phyloP scores from a whole-genome alignment of 2,113 vertebrate genomes.

The Chionodraco myersi region DNA sequence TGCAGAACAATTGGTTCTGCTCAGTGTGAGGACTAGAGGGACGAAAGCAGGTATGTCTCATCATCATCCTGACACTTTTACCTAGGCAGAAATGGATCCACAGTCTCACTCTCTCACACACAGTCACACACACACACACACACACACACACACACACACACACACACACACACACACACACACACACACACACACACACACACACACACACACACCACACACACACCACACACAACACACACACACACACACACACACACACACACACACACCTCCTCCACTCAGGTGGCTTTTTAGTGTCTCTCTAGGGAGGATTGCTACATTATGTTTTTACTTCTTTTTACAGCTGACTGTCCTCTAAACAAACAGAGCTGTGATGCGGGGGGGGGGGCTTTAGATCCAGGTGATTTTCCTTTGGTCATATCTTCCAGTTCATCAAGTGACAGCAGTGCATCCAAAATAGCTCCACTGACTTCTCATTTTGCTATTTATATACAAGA shows the following conservation, averaged over 20 bases:
- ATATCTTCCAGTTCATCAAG: constrained; percentile 36
- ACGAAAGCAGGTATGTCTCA: constrained; percentile 47
- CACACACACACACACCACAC: too few relatives aligned
- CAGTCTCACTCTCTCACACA: too few relatives aligned
- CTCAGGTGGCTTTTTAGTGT: constrained; percentile 15
- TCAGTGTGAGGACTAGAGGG: constrained; percentile 35
- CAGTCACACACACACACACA: neutral
- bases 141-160: constrained; percentile 7
- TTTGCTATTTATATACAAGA: constrained; percentile 18
- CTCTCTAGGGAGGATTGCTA: constrained; percentile 1
- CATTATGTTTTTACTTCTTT: neutral
- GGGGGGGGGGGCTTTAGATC: constrained; percentile 23
- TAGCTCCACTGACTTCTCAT: constrained; percentile 36
- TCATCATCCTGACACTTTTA: constrained; percentile 43
- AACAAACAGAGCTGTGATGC: constrained; percentile 37
- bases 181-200: neutral
- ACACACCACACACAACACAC: too few relatives aligned
- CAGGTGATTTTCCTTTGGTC: constrained; percentile 50
- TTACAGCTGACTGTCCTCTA: constrained; percentile 11
- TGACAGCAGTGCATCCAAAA: constrained; percentile 40
- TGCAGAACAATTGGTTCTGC: constrained; percentile 29
- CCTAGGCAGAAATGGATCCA: constrained; percentile 4
- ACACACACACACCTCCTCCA: neutral
- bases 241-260: too few relatives aligned
- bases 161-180: neutral